Conservation (phyloP, 2,888 invertebrate genomes). For the Bimastos eiseni region DNA sequence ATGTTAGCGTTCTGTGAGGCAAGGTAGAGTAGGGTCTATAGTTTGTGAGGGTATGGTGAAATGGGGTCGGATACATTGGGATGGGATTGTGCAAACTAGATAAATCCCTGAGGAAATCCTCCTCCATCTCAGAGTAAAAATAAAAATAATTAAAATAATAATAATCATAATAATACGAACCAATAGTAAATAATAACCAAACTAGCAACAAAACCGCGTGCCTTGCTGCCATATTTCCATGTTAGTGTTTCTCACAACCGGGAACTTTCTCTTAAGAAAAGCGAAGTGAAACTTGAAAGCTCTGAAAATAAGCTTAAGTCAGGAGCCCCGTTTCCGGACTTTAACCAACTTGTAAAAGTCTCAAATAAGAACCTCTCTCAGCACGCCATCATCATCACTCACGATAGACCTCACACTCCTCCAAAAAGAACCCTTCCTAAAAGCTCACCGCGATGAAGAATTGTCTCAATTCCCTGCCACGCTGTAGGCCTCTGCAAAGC, state of each 20-base stretch:
- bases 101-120: no score
- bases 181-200: no score
- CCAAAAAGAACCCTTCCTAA: neutral
- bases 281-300: neutral
- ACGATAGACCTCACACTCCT: neutral
- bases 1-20: no score
- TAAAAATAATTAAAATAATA: constrained; percentile 16
- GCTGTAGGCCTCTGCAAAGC: neutral
- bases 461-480: neutral
- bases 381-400: neutral
- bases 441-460: neutral
- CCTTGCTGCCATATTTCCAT: no score
- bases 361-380: neutral
- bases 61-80: no score
- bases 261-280: no score
- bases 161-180: neutral
- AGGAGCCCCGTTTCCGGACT: neutral
- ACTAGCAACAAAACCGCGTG: no score
- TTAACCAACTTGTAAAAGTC: neutral
- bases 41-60: no score
- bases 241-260: no score
- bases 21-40: no score
- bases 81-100: no score
- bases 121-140: neutral
- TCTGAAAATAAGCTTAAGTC: neutral